phyloP scores from a whole-genome alignment of 2,113 vertebrate species.

The Oryctolagus cuniculus region DNA sequence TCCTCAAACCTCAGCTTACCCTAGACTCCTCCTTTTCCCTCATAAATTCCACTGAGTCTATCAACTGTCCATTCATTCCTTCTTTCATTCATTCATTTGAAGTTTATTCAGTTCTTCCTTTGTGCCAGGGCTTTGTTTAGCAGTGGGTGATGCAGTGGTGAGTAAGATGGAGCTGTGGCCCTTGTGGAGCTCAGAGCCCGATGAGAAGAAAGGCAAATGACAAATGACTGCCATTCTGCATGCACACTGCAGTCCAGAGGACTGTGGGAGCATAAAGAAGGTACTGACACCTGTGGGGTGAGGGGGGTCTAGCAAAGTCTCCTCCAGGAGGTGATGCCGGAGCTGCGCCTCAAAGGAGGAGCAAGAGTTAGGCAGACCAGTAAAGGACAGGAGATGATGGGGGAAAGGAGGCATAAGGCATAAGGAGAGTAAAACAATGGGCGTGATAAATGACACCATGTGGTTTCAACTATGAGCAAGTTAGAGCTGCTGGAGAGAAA shows the following conservation, averaged over 20 bases:
- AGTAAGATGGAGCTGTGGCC: not conserved
- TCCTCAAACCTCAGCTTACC: not conserved
- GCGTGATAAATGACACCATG: not conserved
- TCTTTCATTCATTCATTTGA: not conserved
- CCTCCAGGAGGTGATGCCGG: not conserved
- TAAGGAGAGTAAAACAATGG: not conserved
- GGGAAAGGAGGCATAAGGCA: not conserved
- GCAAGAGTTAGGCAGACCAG: not conserved
- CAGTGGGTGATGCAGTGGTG: not conserved
- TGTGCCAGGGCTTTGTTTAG: not conserved
- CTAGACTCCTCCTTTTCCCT: not conserved
- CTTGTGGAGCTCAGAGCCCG: not conserved
- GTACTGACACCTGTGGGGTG: not conserved
- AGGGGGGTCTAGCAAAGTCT: not conserved
- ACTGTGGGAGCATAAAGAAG: not conserved
- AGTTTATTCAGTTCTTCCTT: not conserved
- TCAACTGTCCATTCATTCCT: not conserved
- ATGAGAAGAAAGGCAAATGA: not conserved
- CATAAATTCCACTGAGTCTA: not conserved
- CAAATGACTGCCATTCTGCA: not conserved
- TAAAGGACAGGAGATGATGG: not conserved
- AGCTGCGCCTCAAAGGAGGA: not conserved
- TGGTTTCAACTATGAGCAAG: not conserved
- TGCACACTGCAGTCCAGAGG: not conserved
- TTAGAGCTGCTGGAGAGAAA: not conserved